phyloP scores from a whole-genome alignment of 2,797 vertebrate genomes.

The Hylomyscus alleni region DNA sequence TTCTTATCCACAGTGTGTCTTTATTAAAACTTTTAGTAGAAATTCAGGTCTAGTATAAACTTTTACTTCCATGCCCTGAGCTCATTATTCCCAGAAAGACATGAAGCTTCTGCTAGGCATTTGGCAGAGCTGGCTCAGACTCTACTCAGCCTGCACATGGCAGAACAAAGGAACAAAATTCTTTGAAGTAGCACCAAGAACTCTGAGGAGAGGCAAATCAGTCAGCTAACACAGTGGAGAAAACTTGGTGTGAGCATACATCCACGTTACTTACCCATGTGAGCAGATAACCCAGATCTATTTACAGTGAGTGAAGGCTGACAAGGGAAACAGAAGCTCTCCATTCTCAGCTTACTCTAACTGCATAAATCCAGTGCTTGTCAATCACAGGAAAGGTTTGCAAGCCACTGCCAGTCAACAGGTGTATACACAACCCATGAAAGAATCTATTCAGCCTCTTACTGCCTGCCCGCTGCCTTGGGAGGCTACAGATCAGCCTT shows the following conservation, averaged over 20 bases:
- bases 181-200: not conserved
- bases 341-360: conserved; percentile 59
- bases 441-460: not conserved
- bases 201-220: conserved; percentile 3
- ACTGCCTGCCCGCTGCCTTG: not conserved
- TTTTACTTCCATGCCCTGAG: not conserved
- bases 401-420: not conserved
- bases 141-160: not conserved
- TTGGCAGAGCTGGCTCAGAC: conserved; percentile 6
- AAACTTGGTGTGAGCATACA: conserved; percentile 38
- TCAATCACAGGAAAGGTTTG: conserved; percentile 16
- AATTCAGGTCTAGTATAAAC: not conserved
- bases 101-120: conserved; percentile 20
- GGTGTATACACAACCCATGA: not conserved
- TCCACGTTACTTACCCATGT: not conserved
- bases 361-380: conserved; percentile 57
- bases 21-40: not conserved
- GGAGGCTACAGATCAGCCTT: not conserved
- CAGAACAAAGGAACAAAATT: conserved; percentile 61
- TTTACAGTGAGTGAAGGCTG: conserved; percentile 59
- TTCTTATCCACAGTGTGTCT: not conserved
- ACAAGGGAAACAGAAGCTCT: conserved; percentile 50
- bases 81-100: not conserved
- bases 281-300: not conserved
- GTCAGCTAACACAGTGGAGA: not conserved